phyloP scores from a whole-genome alignment of 2,113 vertebrate species.

The Dasyprocta punctata region DNA sequence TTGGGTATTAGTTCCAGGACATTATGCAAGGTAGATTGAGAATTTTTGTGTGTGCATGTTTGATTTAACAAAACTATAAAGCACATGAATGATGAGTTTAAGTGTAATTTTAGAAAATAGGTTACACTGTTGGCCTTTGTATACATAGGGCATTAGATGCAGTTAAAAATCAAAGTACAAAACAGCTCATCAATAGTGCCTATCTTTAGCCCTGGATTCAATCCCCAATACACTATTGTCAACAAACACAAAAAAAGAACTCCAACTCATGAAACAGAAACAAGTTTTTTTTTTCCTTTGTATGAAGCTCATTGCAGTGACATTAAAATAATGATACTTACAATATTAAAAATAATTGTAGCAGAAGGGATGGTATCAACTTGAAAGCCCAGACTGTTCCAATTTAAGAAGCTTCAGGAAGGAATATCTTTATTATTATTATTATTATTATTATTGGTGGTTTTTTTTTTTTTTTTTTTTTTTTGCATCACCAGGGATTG shows the following conservation, averaged over 20 bases:
- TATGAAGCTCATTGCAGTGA: neutral
- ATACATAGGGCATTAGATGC: neutral
- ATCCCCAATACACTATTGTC: neutral
- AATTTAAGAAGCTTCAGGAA: neutral
- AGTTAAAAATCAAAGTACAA: constrained; percentile 46
- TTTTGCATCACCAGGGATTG: no score
- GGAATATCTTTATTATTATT: neutral
- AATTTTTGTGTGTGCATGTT: neutral
- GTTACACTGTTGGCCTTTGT: neutral
- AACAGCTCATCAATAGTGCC: neutral
- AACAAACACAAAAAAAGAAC: neutral
- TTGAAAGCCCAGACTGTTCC: neutral
- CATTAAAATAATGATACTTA: neutral
- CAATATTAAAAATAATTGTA: neutral
- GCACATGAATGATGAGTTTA: neutral
- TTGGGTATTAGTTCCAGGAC: neutral
- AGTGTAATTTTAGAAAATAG: neutral
- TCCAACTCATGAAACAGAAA: neutral
- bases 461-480: no score
- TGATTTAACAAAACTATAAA: constrained; percentile 52
- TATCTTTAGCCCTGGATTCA: neutral
- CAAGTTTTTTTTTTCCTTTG: neutral
- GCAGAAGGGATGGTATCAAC: neutral
- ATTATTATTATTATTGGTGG: neutral
- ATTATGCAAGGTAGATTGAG: neutral